phyloP scores from a whole-genome alignment of 1,140 invertebrate species.

The Dysdera silvatica region DNA sequence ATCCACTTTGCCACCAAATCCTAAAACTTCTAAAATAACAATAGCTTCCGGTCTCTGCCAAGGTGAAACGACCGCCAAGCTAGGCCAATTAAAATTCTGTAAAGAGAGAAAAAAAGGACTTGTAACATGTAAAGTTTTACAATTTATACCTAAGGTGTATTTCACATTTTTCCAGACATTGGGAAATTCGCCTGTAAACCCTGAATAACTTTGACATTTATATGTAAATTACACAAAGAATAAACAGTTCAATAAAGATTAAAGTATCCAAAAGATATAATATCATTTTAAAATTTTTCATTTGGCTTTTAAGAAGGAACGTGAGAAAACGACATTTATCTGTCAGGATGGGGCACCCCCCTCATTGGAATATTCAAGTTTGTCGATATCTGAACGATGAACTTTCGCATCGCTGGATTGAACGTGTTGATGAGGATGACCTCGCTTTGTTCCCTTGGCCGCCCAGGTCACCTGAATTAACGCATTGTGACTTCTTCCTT shows the following conservation, averaged over 20 bases:
- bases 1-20: slow-evolving; percentile 20
- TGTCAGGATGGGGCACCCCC: too few relatives aligned
- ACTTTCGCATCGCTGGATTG: too few relatives aligned
- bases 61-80: slow-evolving; percentile 12
- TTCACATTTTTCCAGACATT: not conserved
- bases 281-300: too few relatives aligned
- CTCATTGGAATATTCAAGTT: too few relatives aligned
- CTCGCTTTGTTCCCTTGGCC: too few relatives aligned
- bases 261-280: not conserved
- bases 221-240: not conserved
- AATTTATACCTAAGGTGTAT: not conserved
- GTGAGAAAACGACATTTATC: too few relatives aligned
- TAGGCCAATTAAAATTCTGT: slow-evolving; percentile 20
- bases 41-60: slow-evolving; percentile 24
- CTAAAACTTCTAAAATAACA: slow-evolving; percentile 11
- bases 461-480: too few relatives aligned
- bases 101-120: not conserved
- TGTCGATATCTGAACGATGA: too few relatives aligned
- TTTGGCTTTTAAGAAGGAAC: too few relatives aligned
- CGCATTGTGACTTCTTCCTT: too few relatives aligned
- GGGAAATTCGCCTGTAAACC: not conserved
- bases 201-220: too few relatives aligned
- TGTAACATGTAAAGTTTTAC: not conserved
- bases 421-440: too few relatives aligned
- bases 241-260: not conserved